Conservation (phyloP, 2,113 vertebrate genomes). For the Forbesichthys agassizii region DNA sequence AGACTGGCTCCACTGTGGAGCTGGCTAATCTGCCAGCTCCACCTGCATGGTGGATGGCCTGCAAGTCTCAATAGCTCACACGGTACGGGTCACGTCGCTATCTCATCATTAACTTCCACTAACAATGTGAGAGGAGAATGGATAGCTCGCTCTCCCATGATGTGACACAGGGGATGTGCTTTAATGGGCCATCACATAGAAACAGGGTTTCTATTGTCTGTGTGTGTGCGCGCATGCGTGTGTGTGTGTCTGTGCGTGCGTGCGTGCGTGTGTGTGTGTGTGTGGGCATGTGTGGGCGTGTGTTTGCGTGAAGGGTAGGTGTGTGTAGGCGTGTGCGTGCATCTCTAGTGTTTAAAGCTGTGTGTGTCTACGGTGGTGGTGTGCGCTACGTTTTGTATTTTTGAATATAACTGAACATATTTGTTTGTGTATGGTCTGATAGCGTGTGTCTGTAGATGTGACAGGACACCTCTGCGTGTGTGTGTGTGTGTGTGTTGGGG, state of each 20-base stretch:
- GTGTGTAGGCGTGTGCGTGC: too few species aligned
- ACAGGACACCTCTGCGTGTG: neutral
- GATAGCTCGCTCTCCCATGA: slow-evolving; percentile 14
- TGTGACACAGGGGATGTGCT: slow-evolving; percentile 10
- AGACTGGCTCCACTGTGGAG: neutral
- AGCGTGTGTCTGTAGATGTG: neutral
- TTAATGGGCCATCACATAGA: slow-evolving; percentile 35
- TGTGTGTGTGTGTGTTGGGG: neutral
- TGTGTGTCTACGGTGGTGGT: too few species aligned
- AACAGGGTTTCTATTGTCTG: neutral
- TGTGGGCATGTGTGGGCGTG: neutral
- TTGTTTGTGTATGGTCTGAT: too few species aligned
- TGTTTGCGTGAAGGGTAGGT: too few species aligned
- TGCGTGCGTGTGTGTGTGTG: neutral
- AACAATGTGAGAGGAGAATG: slow-evolving; percentile 26
- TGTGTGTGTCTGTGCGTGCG: neutral
- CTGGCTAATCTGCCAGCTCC: neutral
- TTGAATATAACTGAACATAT: too few species aligned
- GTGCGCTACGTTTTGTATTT: too few species aligned
- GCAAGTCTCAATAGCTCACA: neutral
- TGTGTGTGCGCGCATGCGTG: neutral
- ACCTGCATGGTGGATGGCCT: neutral
- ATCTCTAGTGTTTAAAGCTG: too few species aligned
- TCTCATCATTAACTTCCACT: slow-evolving; percentile 53
- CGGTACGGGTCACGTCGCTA: neutral